Base-by-base conservation (phyloP, 2,888 invertebrate species). In the Phorcus lineatus region DNA sequence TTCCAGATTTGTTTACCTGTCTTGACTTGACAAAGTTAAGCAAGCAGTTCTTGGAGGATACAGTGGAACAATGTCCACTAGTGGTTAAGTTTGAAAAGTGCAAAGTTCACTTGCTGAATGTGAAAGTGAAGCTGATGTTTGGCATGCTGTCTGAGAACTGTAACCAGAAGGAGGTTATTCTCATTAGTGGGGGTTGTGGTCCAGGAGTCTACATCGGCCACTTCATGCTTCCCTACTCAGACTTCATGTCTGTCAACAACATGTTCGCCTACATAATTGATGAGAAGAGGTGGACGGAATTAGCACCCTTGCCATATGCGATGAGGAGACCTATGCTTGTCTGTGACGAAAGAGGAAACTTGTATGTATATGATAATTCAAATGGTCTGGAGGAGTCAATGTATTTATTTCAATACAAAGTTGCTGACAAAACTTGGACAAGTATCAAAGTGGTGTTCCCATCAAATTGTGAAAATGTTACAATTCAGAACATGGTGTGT, bases 241-340 rank as follows among this genome's bases (percentile, higher is more conserved):
- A 86, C 57, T 82, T 85, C 16, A 82, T 86, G 53, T 82, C 87
- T 13, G 83, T 87, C 3, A 86, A 86, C 74, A 84, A 84, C 77
- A 78, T 88, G 19, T 87, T 84, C 74, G 88, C 87, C 6, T 90
- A 89, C 78, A 82, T 90, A 9, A 77, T 87, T 11, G 79, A 80
- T 17, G 89, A 90, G 75, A 83, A 88, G 52, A 80, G 88, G 22
- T 90, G 89, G 89, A 85, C 86, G 22, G 85, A 88, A 83, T 81
- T 90, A 55, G 86, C 88, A 47, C 86, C 89, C 55, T 81, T 90
- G 66, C 90, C 90, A 13, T 84, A 83, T 70, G 79, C 85, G 52
- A 88, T 89, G 84, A 57, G 83, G 52, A 81, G 81, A 13, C 88
- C 88, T 2, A 62, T 86, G 16, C 81, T 88, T 40, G 83, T 87